A percentile compares a stretch with the other conserved stretches of the same genome.
phyloP scores from a whole-genome alignment of 2,888 invertebrate species.

The Leuctra nigra region DNA sequence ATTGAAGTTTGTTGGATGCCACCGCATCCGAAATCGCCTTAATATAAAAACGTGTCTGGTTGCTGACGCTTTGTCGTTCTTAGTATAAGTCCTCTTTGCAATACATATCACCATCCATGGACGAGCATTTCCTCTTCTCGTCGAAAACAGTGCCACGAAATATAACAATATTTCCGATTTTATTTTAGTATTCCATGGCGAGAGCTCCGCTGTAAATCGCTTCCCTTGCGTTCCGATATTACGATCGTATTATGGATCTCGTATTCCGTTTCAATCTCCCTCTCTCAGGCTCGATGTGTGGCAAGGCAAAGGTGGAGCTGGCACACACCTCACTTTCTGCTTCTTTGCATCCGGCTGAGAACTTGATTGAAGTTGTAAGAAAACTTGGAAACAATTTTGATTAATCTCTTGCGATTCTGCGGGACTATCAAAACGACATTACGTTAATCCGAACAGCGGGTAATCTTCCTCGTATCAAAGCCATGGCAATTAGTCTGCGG shows the following conservation, averaged over 20 bases:
- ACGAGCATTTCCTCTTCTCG: neutral
- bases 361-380: constrained; percentile 1
- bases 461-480: neutral
- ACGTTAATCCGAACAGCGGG: neutral
- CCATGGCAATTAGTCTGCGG: neutral
- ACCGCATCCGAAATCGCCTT: constrained; percentile 3
- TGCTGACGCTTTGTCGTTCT: neutral
- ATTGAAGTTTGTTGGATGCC: neutral
- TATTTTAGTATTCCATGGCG: too few species aligned
- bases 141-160: too few species aligned
- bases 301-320: too few species aligned
- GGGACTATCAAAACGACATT: neutral
- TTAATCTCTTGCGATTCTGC: too few species aligned
- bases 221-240: too few species aligned
- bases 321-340: too few species aligned
- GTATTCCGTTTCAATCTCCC: too few species aligned
- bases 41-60: neutral
- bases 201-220: neutral
- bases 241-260: too few species aligned
- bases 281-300: too few species aligned
- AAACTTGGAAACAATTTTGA: neutral
- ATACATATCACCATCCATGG: neutral
- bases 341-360: too few species aligned
- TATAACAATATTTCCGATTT: too few species aligned
- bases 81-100: neutral